Conservation (phyloP, 2,113 vertebrate genomes). For the Cranoglanis bouderius region DNA sequence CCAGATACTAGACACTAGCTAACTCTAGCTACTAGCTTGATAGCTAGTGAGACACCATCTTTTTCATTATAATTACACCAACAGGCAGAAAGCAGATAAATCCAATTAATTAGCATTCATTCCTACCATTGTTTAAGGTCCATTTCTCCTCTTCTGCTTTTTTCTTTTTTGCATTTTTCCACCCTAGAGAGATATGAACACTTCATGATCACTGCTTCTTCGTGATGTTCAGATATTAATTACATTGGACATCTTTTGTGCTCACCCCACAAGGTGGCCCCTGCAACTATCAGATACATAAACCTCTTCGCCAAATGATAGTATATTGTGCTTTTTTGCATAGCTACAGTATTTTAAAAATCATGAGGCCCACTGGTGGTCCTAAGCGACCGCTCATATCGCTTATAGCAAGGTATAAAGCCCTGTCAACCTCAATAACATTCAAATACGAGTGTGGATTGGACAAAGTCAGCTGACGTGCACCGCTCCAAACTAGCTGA, state of each 20-base stretch:
- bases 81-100: not conserved
- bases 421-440: not conserved
- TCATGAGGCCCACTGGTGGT: not conserved
- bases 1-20: not conserved
- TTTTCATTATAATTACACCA: not conserved
- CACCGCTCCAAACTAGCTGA: not conserved
- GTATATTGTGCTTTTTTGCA: not conserved
- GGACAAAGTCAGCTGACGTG: not conserved
- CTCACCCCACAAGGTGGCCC: not conserved
- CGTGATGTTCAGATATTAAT: not conserved
- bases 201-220: not conserved
- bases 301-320: not conserved
- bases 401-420: not conserved
- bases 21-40: not conserved
- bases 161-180: not conserved
- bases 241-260: not conserved
- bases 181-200: not conserved
- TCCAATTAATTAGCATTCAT: not conserved
- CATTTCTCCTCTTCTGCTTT: not conserved
- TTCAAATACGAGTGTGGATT: not conserved
- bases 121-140: not conserved
- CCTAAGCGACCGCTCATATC: not conserved
- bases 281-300: not conserved
- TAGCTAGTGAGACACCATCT: not conserved
- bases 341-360: not conserved